phyloP scores from a whole-genome alignment of 2,888 invertebrate genomes.

The Azorinus chamasolen region DNA sequence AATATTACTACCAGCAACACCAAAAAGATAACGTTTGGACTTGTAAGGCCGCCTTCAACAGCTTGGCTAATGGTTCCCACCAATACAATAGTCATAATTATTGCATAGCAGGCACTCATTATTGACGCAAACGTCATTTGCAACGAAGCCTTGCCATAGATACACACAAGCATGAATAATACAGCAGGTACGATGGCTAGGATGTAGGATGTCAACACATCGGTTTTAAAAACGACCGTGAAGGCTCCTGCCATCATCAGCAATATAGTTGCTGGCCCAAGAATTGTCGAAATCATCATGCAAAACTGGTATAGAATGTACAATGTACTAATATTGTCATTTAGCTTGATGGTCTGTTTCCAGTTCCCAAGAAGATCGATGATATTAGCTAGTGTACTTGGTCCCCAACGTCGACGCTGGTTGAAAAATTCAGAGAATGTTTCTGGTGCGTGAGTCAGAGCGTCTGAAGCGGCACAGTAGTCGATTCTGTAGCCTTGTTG shows the following conservation, averaged over 20 bases:
- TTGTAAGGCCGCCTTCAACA: conserved; percentile 94
- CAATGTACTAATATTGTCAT: conserved; percentile 81
- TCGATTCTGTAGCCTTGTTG: conserved; percentile 99
- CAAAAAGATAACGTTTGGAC: conserved; percentile 80
- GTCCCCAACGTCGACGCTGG: conserved; percentile 99
- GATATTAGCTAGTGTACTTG: conserved; percentile 99
- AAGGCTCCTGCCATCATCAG: conserved; percentile 99
- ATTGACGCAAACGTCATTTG: conserved; percentile 89
- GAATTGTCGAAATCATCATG: conserved; percentile 75
- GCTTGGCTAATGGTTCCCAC: conserved; percentile 99
- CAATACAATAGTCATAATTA: conserved; percentile 99
- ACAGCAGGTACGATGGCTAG: conserved; percentile 97
- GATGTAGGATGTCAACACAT: conserved; percentile 98
- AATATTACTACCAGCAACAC: conserved; percentile 94
- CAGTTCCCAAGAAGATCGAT: conserved; percentile 91
- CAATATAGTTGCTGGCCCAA: conserved; percentile 81
- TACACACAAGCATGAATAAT: conserved; percentile 96
- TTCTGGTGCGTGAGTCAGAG: conserved; percentile 99
- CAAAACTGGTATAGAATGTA: conserved; percentile 81
- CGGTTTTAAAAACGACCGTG: conserved; percentile 98
- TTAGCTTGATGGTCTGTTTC: conserved; percentile 75
- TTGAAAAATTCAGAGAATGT: conserved; percentile 92
- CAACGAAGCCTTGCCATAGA: conserved; percentile 95
- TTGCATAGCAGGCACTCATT: conserved; percentile 94
- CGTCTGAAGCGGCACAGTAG: conserved; percentile 99